Conservation (phyloP, 2,888 invertebrate species). For the Patella caerulea region DNA sequence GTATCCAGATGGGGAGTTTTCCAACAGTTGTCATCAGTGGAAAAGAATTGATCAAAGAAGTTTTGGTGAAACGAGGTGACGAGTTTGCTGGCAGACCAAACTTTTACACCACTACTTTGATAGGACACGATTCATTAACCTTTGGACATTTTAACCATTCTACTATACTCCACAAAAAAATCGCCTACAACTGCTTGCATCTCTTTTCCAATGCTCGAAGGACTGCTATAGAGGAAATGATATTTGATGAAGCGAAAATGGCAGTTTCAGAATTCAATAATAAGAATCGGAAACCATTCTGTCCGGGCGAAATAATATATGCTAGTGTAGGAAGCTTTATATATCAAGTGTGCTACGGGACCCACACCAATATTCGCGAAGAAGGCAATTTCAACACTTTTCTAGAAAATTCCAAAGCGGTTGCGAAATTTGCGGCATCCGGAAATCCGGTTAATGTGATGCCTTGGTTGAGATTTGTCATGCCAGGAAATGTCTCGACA, state of each 20-base stretch:
- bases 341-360: conserved; percentile 32
- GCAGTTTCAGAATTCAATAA: not conserved
- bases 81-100: conserved; percentile 34
- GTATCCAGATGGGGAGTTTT: conserved; percentile 37
- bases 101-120: conserved; percentile 27
- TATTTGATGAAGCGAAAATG: conserved; percentile 21
- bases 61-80: conserved; percentile 25
- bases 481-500: conserved; percentile 20
- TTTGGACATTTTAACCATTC: conserved; percentile 25
- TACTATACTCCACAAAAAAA: conserved; percentile 29
- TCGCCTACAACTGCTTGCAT: conserved; percentile 24
- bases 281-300: conserved; percentile 17
- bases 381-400: conserved; percentile 18
- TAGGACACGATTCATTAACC: conserved; percentile 17
- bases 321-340: conserved; percentile 23
- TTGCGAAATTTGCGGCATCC: conserved; percentile 23
- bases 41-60: conserved; percentile 28
- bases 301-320: conserved; percentile 13
- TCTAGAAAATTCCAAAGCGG: conserved; percentile 4
- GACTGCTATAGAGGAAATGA: conserved; percentile 18
- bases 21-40: conserved; percentile 40
- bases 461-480: conserved; percentile 38
- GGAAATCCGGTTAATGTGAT: conserved; percentile 43
- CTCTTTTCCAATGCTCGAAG: conserved; percentile 21
- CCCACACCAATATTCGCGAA: conserved; percentile 16